Evolutionary conservation across 2,797 vertebrate species (phyloP).

Genomic region (Clarias laeviceps): DNA sequence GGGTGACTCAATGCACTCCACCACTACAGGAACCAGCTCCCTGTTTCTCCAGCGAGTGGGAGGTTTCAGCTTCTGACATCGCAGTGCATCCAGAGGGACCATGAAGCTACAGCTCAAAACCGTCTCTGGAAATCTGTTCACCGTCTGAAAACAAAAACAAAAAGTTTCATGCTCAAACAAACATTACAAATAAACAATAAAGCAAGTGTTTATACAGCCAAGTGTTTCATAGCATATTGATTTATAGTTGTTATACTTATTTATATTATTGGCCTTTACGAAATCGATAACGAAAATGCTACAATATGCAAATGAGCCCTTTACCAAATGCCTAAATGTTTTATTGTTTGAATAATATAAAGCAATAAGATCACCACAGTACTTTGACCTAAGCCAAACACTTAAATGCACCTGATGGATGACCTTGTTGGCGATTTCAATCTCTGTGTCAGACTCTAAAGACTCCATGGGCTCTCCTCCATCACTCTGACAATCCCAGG

Average conservation of each 20-base stretch:
- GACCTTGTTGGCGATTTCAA: constrained; percentile 41
- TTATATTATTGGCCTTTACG: constrained; percentile 19
- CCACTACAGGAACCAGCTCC: constrained; percentile 78
- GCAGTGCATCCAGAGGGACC: constrained; percentile 84
- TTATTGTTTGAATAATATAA: constrained; percentile 7
- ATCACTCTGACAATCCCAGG: constrained; percentile 62
- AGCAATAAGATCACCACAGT: neutral
- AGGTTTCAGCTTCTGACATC: constrained; percentile 73
- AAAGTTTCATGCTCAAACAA: neutral
- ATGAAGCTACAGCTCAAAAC: constrained; percentile 45
- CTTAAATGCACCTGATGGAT: constrained; percentile 58
- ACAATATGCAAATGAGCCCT: constrained; percentile 1
- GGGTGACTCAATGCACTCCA: constrained; percentile 82
- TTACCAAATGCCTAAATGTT: constrained; percentile 14
- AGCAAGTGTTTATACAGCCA: neutral
- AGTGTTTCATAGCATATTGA: neutral
- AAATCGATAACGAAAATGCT: neutral
- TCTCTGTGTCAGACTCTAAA: constrained; percentile 35
- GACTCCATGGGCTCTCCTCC: constrained; percentile 6
- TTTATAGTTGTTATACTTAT: neutral
- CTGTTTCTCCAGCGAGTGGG: constrained; percentile 67
- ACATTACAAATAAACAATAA: neutral
- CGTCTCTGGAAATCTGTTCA: constrained; percentile 56
- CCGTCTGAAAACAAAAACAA: constrained; percentile 49
- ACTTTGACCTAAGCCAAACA: neutral